Evolutionary conservation across 2,113 vertebrate species (phyloP).

Genomic region (Rhineura floridana): DNA sequence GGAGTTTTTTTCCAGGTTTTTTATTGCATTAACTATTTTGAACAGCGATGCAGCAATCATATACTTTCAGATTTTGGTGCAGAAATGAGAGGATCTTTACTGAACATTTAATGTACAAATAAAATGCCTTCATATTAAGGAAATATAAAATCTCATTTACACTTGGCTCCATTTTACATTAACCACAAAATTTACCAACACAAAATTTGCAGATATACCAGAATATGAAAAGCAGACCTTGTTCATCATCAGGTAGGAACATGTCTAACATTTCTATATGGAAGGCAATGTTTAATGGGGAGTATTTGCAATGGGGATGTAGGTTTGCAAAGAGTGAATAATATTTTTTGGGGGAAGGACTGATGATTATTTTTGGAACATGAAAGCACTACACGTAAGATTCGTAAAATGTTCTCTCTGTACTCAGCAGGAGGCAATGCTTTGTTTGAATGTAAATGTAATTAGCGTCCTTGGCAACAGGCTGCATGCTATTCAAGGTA

Average conservation of each 20-base stretch:
- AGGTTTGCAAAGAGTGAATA: neutral
- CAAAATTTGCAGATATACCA: neutral
- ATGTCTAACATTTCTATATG: neutral
- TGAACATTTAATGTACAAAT: neutral
- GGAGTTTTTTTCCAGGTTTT: too few species aligned
- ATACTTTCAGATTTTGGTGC: neutral
- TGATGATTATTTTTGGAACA: neutral
- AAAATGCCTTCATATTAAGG: neutral
- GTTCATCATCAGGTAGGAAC: neutral
- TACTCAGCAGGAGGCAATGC: accelerated
- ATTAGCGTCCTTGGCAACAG: accelerated
- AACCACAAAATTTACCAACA: neutral
- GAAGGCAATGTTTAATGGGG: neutral
- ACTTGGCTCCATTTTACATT: neutral
- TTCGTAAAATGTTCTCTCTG: neutral
- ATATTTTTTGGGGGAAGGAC: neutral
- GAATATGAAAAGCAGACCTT: neutral
- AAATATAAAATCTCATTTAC: neutral
- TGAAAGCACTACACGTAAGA: neutral
- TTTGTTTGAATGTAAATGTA: accelerated
- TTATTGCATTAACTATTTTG: neutral
- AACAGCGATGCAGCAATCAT: neutral
- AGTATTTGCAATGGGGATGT: accelerated
- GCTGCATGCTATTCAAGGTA: neutral
- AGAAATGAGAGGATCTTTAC: neutral